phyloP scores from a whole-genome alignment of 2,113 vertebrate genomes.

The Semnornis frantzii region DNA sequence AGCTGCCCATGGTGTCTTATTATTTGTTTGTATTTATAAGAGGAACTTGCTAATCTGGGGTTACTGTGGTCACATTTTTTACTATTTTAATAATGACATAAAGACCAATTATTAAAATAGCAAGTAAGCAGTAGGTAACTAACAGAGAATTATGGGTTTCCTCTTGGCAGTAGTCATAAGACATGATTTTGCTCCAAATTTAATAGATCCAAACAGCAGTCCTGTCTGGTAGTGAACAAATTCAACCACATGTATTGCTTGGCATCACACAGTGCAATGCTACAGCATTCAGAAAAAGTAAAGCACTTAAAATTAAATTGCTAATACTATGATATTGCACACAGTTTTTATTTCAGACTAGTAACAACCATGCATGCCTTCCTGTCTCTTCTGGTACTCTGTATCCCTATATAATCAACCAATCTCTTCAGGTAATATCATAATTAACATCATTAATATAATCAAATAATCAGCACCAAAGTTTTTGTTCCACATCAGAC shows the following conservation, averaged over 20 bases:
- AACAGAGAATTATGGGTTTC: background rate
- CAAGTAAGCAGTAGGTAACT: background rate
- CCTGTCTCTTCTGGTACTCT: background rate
- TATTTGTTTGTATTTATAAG: slow-evolving; percentile 10
- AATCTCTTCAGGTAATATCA: background rate
- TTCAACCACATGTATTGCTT: background rate
- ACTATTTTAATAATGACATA: background rate
- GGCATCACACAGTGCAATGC: background rate
- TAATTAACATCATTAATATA: background rate
- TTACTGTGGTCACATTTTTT: slow-evolving; percentile 5
- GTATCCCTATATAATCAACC: background rate
- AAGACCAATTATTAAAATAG: background rate
- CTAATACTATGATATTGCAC: background rate
- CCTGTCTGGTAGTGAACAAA: background rate
- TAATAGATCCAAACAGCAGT: background rate
- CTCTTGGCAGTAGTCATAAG: background rate
- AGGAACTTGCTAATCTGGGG: background rate
- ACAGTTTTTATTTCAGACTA: background rate
- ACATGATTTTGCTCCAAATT: background rate
- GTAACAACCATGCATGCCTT: background rate
- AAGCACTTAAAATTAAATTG: background rate
- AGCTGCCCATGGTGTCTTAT: background rate
- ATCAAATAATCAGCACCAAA: background rate
- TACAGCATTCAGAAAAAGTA: background rate
- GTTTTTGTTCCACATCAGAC: background rate